Evolutionary conservation across 1,140 invertebrate genomes (phyloP), one percentile per base, ranked within the genome.

Genomic region (Rhopalosiphum padi): DNA sequence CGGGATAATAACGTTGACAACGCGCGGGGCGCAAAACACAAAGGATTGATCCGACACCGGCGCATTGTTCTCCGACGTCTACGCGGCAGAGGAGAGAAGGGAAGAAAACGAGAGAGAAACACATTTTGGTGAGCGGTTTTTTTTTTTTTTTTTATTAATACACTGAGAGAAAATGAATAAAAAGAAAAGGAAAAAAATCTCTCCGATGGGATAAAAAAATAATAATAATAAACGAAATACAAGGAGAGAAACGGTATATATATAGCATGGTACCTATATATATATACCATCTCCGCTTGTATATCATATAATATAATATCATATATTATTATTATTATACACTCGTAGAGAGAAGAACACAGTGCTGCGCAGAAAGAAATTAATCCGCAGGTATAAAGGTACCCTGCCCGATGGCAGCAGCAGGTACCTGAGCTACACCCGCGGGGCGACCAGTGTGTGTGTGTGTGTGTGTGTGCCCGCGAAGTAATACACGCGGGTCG

Each of bases 1-100:
- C 60, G 41, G 90, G 88, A 82, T 91, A 91, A 91, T 91, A 68
- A 91, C 82, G 91, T 51, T 93, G 91, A 93, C 91, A 93, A 93
- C 48, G 82, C 37, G 48, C 46, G 91, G 37, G 82, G 82, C 22
- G 48, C 30, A 43, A 37, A 55, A 41, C 77, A 93, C 82, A 93
- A 93, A 83, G 91, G 82, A 93, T 93, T 93, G 91, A 93, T 93
- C 91, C 82, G 77, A 85, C 82, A 93, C 48, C 48, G 48, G 77
- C 37, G 91, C 91, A 93, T 93, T 93, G 91, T 93, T 93, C 91
- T 93, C 91, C 35, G 91, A 77, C 60, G 60, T 77, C 60, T 77
- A 77, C 18, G n/a, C 30, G 48, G 30, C 11, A 48, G 21, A 25
- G 41, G 35, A 22, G 43, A n/a, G 35, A 22, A 41, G 37, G 11